Conservation (phyloP, 2,888 invertebrate genomes). For the Troides aeacus region DNA sequence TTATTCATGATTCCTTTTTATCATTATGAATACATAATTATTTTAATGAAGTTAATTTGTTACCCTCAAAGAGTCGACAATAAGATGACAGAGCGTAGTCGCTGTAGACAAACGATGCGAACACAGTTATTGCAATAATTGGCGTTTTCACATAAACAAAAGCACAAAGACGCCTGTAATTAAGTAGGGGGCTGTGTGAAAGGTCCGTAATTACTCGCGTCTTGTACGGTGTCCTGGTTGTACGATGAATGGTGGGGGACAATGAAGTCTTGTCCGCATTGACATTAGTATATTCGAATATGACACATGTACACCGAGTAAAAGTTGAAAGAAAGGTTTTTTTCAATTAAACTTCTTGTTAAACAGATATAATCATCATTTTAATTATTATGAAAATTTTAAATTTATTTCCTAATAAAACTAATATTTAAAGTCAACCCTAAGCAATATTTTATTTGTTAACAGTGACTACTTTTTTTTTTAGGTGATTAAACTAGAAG, state of each 20-base stretch:
- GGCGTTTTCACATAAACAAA: slow-evolving; percentile 60
- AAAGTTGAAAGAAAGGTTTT: background rate
- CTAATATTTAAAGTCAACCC: too few relatives aligned
- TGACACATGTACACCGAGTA: background rate
- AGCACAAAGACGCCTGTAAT: slow-evolving; percentile 60
- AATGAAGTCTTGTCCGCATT: background rate
- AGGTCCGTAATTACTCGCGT: slow-evolving; percentile 60
- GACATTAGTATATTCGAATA: background rate
- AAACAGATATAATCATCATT: too few relatives aligned
- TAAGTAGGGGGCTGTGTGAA: slow-evolving; percentile 66
- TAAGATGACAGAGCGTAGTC: slow-evolving; percentile 43
- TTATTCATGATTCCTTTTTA: background rate
- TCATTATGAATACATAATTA: slow-evolving; percentile 36
- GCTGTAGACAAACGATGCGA: slow-evolving; percentile 51
- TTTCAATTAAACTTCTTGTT: too few relatives aligned
- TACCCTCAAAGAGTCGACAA: slow-evolving; percentile 24
- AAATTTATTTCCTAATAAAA: too few relatives aligned
- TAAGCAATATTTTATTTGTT: too few relatives aligned
- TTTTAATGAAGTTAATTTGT: slow-evolving; percentile 43
- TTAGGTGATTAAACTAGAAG: too few relatives aligned
- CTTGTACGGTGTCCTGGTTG: slow-evolving; percentile 21
- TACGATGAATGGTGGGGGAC: background rate
- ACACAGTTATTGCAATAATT: slow-evolving; percentile 70
- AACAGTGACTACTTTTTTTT: too few relatives aligned
- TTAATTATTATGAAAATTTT: too few relatives aligned